Conservation (phyloP, 2,797 vertebrate species). For the Macropus fuliginosus region DNA sequence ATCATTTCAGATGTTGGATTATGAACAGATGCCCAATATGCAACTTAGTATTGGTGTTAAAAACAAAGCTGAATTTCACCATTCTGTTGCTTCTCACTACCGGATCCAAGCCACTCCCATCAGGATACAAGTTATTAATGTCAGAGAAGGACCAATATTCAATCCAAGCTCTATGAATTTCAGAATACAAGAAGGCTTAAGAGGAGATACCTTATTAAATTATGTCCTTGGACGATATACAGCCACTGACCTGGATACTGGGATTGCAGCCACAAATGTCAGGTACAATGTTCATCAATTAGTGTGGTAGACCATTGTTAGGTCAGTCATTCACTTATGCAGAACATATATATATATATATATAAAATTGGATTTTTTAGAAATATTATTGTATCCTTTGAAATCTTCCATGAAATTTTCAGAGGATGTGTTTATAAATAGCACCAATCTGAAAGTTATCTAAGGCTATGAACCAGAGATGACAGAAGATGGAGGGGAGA, state of each 20-base stretch:
- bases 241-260: constrained; percentile 91
- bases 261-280: constrained; percentile 88
- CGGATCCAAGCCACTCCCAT: constrained; percentile 84
- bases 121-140: constrained; percentile 89
- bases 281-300: constrained; percentile 83
- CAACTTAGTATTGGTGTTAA: constrained; percentile 86
- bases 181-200: constrained; percentile 84
- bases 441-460: background rate
- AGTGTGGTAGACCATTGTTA: background rate
- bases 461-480: background rate
- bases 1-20: constrained; percentile 88
- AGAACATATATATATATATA: background rate
- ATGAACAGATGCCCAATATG: constrained; percentile 87
- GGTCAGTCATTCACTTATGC: background rate
- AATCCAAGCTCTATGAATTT: constrained; percentile 85
- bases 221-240: constrained; percentile 85
- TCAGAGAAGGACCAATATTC: constrained; percentile 90
- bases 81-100: constrained; percentile 78
- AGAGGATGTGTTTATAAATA: background rate
- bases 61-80: constrained; percentile 87
- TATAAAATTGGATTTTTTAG: background rate
- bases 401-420: constrained; percentile 43
- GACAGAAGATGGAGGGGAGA: background rate
- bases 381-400: background rate
- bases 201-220: constrained; percentile 66